Evolutionary conservation across 2,797 vertebrate species (phyloP).

Genomic region (Xenopus petersii): DNA sequence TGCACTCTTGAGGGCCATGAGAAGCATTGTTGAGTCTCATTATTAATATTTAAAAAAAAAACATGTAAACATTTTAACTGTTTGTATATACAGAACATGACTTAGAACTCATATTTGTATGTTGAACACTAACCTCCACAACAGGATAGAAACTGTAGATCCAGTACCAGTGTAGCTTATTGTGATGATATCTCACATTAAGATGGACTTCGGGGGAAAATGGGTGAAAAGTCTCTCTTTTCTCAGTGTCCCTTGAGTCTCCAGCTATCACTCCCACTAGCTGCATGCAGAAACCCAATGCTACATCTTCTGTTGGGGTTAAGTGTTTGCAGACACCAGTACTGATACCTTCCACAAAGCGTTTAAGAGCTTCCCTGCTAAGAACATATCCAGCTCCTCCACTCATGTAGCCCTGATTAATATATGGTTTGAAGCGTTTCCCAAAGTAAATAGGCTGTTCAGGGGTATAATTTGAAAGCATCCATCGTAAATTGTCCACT

Average conservation of each 20-base stretch:
- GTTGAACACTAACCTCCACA: slow-evolving; percentile 24
- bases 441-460: slow-evolving; percentile 71
- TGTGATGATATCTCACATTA: slow-evolving; percentile 62
- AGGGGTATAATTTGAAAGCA: slow-evolving; percentile 66
- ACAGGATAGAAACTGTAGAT: slow-evolving; percentile 69
- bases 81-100: too few species aligned
- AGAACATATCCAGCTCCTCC: slow-evolving; percentile 69
- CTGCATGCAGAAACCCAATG: slow-evolving; percentile 69
- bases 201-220: slow-evolving; percentile 71
- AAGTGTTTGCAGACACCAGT: slow-evolving; percentile 67
- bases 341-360: slow-evolving; percentile 69
- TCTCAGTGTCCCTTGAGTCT: slow-evolving; percentile 20
- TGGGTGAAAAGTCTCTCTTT: slow-evolving; percentile 70
- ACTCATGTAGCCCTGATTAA: slow-evolving; percentile 71
- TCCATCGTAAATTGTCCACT: slow-evolving; percentile 50
- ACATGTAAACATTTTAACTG: too few species aligned
- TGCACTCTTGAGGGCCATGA: too few species aligned
- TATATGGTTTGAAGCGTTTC: slow-evolving; percentile 67
- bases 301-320: slow-evolving; percentile 68
- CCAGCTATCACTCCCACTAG: slow-evolving; percentile 65
- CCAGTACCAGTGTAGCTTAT: slow-evolving; percentile 68
- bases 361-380: slow-evolving; percentile 68
- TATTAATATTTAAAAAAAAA: too few species aligned
- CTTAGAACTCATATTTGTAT: too few species aligned
- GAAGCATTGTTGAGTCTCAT: too few species aligned